phyloP scores from a whole-genome alignment of 2,888 invertebrate species.

The Lycaena phlaeas region DNA sequence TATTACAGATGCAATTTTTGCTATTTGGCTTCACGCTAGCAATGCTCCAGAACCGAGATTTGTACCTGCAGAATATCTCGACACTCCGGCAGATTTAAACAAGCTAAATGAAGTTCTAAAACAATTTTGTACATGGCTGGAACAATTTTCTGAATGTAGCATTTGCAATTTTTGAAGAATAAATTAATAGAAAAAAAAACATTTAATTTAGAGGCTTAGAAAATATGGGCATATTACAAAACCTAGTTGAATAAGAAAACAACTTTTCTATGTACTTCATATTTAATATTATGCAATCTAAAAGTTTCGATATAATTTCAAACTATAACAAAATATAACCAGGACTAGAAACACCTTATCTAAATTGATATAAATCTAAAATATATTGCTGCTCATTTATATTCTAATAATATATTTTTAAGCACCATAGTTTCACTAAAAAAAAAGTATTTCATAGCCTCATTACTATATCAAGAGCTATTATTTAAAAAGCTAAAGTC shows the following conservation, averaged over 20 bases:
- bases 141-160: slow-evolving; percentile 38
- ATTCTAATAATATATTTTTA: not conserved
- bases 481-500: slow-evolving; percentile 56
- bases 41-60: slow-evolving; percentile 50
- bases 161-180: slow-evolving; percentile 18
- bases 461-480: not conserved
- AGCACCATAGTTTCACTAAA: not conserved
- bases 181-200: too few relatives aligned
- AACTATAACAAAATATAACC: not conserved
- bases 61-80: slow-evolving; percentile 53
- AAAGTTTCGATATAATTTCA: not conserved
- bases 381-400: not conserved
- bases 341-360: not conserved
- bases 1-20: slow-evolving; percentile 51
- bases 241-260: slow-evolving; percentile 1
- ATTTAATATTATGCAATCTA: not conserved
- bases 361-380: not conserved
- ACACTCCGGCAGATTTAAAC: slow-evolving; percentile 43
- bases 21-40: slow-evolving; percentile 57
- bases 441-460: slow-evolving; percentile 1
- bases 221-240: too few relatives aligned
- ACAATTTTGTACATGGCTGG: slow-evolving; percentile 50
- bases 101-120: slow-evolving; percentile 40
- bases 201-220: too few relatives aligned
- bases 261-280: not conserved